Evolutionary conservation across 1,140 invertebrate species (phyloP).

Genomic region (Riptortus pedestris): DNA sequence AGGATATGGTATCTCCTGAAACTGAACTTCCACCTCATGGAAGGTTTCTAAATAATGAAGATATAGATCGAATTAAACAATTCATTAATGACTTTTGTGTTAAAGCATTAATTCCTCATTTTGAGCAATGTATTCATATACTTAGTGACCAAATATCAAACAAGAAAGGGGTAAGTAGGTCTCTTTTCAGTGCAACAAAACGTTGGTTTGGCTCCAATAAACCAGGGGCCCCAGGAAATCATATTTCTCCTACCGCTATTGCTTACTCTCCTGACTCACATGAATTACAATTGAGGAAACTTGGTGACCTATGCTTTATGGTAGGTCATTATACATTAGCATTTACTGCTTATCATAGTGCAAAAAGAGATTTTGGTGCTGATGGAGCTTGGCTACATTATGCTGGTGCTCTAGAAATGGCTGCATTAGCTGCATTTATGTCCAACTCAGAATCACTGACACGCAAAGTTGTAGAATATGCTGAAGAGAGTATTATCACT

Average conservation of each 20-base stretch:
- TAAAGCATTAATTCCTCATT: constrained; percentile 77
- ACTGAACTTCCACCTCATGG: constrained; percentile 47
- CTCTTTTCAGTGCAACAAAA: constrained; percentile 84
- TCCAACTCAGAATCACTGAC: constrained; percentile 52
- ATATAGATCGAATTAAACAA: constrained; percentile 71
- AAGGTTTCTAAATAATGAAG: constrained; percentile 60
- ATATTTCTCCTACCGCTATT: constrained; percentile 55
- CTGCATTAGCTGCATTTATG: constrained; percentile 84
- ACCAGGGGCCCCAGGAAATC: constrained; percentile 48
- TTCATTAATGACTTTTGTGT: constrained; percentile 81
- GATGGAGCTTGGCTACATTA: constrained; percentile 96
- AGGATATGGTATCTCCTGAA: background rate
- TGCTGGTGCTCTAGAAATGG: constrained; percentile 92
- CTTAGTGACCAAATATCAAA: constrained; percentile 76
- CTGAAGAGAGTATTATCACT: constrained; percentile 84
- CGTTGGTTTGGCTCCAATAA: constrained; percentile 88
- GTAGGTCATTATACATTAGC: constrained; percentile 88
- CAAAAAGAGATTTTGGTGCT: constrained; percentile 89
- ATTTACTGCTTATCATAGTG: constrained; percentile 86
- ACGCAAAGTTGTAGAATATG: constrained; percentile 73
- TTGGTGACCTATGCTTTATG: constrained; percentile 93
- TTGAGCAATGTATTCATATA: constrained; percentile 73
- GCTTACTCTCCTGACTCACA: constrained; percentile 82
- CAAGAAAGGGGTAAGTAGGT: constrained; percentile 83
- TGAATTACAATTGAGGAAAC: constrained; percentile 81